Base-by-base conservation (phyloP, 2,888 invertebrate species). In the Harpalus rufipes region DNA sequence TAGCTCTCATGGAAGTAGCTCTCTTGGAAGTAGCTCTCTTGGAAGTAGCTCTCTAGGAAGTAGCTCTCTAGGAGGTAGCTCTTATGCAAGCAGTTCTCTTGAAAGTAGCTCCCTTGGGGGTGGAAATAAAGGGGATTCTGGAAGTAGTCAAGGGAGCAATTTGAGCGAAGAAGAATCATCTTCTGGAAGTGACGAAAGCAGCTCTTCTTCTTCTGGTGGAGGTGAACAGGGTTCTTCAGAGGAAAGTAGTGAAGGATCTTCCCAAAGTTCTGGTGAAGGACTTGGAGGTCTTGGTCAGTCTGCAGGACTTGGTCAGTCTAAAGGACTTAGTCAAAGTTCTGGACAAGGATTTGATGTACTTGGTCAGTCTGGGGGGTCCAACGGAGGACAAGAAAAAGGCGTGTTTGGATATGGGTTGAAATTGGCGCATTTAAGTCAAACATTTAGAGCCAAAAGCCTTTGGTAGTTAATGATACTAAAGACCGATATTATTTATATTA, bases 401-500 rank as follows among this genome's bases (percentile, higher is more conserved):
- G 25, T 12, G 25, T 63, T 74, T 44, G 41, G 72, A n/a, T 74
- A 7, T 44, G 72, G 72, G 16, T 44, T 74, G 7, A 74, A 74
- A 18, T 18, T 74, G 44, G 51, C 16, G 14, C 16, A 74, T 18
- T 44, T 74, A 51, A 44, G 41, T 16, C 72, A 74, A 44, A 7
- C 14, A 1, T 74, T 74, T 5, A 74, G 41, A 18, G 41, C 72
- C 7, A 74, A 74, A 41, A 74, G 72, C 25, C 41, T 44, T 7
- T 74, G 72, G 72, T 74, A 72, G 72, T 72, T n/a, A 14, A 14
- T 39, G 5, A 1, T 44, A 18, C 18, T 74, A 74, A 44, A 74
- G 21, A 39, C 16, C 18, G 41, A 44, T 74, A 12, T 44, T 74
- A 44, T 44, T 74, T 63, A 18, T 32, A 32, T 32, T 32, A 63